phyloP scores from a whole-genome alignment of 2,888 invertebrate genomes.

The Meandrusa payeni region DNA sequence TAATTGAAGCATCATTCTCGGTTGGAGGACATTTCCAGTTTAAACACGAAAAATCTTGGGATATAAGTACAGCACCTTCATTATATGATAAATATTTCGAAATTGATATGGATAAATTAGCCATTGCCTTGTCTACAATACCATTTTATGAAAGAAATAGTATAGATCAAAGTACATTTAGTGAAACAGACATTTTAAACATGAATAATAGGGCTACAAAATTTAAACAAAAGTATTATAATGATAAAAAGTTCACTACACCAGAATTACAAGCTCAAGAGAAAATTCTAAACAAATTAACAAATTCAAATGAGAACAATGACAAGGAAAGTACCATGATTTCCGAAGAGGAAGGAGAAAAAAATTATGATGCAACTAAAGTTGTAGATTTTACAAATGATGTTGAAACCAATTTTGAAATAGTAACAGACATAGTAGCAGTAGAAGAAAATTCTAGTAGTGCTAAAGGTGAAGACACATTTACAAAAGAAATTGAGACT shows the following conservation, averaged over 20 bases:
- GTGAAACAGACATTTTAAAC: slow-evolving; percentile 52
- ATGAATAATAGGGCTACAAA: slow-evolving; percentile 65
- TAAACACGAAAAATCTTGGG: slow-evolving; percentile 76
- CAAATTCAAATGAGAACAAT: slow-evolving; percentile 25
- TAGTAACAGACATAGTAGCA: slow-evolving; percentile 15
- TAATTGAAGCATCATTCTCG: slow-evolving; percentile 61
- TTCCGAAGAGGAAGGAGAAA: neutral
- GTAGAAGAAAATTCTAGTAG: too few species aligned
- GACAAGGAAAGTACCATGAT: slow-evolving; percentile 14
- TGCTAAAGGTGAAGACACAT: too few species aligned
- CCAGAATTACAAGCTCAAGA: slow-evolving; percentile 55
- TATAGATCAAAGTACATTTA: slow-evolving; percentile 52
- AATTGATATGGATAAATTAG: slow-evolving; percentile 60
- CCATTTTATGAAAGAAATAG: slow-evolving; percentile 68
- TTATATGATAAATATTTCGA: slow-evolving; percentile 71
- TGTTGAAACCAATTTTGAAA: neutral
- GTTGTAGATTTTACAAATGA: slow-evolving; percentile 12
- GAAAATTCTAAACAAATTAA: slow-evolving; percentile 42
- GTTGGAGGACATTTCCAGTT: slow-evolving; percentile 76
- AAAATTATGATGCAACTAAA: slow-evolving; percentile 2
- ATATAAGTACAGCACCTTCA: slow-evolving; percentile 52
- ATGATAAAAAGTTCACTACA: slow-evolving; percentile 55
- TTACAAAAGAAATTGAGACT: neutral
- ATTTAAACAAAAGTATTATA: slow-evolving; percentile 65
- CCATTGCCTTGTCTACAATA: slow-evolving; percentile 57